These are phyloP conservation scores for Drosophila gaucha DNA, from an alignment of 2,888 invertebrate genomes.

Conservation along the genomic window DNA sequence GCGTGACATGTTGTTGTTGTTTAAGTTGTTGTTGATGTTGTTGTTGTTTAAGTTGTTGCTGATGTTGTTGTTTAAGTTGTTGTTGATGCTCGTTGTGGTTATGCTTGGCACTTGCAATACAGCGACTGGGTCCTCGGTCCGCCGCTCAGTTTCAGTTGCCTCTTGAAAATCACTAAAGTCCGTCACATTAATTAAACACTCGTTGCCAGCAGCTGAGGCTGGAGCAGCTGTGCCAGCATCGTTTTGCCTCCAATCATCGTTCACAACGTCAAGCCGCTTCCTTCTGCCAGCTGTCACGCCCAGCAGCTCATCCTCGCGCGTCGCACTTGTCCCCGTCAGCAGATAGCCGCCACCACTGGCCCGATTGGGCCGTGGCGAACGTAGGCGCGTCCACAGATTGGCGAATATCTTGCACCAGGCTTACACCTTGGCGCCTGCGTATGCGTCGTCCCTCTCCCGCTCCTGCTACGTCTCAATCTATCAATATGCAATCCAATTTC, in stretches of 20 bases:
- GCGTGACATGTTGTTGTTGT: slow-evolving; percentile 70
- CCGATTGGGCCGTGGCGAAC: slow-evolving; percentile 85
- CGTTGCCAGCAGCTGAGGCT: slow-evolving; percentile 54
- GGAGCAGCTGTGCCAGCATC: slow-evolving; percentile 18
- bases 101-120: slow-evolving; percentile 59
- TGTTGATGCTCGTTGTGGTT: slow-evolving; percentile 46
- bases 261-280: slow-evolving; percentile 42
- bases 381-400: slow-evolving; percentile 85
- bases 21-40: slow-evolving; percentile 44
- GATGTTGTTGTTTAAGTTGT: slow-evolving; percentile 32
- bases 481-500: slow-evolving; percentile 27
- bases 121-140: slow-evolving; percentile 21
- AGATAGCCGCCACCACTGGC: slow-evolving; percentile 85
- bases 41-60: slow-evolving; percentile 36
- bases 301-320: slow-evolving; percentile 75
- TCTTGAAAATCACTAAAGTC: slow-evolving; percentile 74
- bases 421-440: slow-evolving; percentile 58
- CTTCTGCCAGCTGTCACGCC: slow-evolving; percentile 63
- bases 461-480: not conserved
- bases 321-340: slow-evolving; percentile 75
- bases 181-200: slow-evolving; percentile 82
- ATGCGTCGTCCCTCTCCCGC: slow-evolving; percentile 9
- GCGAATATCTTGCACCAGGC: slow-evolving; percentile 75
- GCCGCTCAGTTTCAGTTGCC: slow-evolving; percentile 32
- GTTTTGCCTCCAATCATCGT: slow-evolving; percentile 24